phyloP scores from a whole-genome alignment of 2,888 invertebrate genomes.

The Tipula vernalis region DNA sequence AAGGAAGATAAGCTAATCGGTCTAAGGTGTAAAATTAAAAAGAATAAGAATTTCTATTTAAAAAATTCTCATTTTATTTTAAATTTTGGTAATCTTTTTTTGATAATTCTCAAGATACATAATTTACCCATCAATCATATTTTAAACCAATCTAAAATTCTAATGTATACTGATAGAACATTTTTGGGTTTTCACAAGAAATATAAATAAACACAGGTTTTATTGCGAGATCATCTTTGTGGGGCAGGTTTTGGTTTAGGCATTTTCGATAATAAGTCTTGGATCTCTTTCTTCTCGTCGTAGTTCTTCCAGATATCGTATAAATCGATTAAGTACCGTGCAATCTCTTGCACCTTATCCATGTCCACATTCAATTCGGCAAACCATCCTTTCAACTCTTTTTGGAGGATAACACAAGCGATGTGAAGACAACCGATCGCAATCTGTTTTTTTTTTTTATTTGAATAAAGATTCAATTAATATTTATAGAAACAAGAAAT shows the following conservation, averaged over 20 bases:
- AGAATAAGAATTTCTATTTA: background rate
- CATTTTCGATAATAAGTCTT: constrained; percentile 83
- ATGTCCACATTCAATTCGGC: constrained; percentile 95
- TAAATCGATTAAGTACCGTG: constrained; percentile 78
- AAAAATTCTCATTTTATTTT: background rate
- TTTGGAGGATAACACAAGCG: constrained; percentile 80
- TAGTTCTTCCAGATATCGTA: constrained; percentile 97
- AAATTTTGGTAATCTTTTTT: background rate
- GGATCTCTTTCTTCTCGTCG: constrained; percentile 95
- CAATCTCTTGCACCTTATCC: constrained; percentile 96
- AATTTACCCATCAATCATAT: background rate
- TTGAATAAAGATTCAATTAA: constrained; percentile 10
- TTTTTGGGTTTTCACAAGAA: background rate
- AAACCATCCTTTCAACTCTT: constrained; percentile 92
- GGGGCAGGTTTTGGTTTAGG: constrained; percentile 70
- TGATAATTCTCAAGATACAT: background rate
- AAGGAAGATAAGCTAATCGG: too few relatives aligned
- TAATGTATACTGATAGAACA: background rate
- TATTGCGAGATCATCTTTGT: background rate
- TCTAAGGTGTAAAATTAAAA: background rate
- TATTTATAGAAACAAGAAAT: too few relatives aligned
- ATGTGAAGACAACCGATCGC: constrained; percentile 84
- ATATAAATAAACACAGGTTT: background rate
- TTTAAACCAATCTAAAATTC: background rate
- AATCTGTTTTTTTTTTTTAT: constrained; percentile 35